These are phyloP conservation scores for Notodonta dromedarius DNA, from an alignment of 2,888 invertebrate species.

Conservation along the genomic window DNA sequence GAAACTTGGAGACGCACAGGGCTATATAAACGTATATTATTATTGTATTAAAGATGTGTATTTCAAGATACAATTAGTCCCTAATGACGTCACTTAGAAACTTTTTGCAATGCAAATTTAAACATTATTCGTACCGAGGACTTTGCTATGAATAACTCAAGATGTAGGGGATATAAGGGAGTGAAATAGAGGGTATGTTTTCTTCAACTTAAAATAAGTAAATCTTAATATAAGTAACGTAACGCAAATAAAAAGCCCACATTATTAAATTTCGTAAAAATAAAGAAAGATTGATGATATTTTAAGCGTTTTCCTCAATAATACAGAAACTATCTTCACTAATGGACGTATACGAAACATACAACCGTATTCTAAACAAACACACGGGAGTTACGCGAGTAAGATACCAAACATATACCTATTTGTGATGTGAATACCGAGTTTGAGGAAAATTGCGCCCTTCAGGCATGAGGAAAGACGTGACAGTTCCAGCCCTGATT, in stretches of 20 bases:
- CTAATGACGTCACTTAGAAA: neutral
- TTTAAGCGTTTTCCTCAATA: neutral
- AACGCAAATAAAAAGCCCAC: too few relatives aligned
- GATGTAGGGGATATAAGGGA: too few relatives aligned
- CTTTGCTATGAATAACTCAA: too few relatives aligned
- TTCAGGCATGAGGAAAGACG: slow-evolving; percentile 22
- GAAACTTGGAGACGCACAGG: neutral
- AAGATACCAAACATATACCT: slow-evolving; percentile 17
- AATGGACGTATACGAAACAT: slow-evolving; percentile 4
- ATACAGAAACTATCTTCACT: neutral
- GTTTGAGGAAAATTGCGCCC: slow-evolving; percentile 6
- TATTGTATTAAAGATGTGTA: neutral
- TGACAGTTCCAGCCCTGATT: slow-evolving; percentile 17
- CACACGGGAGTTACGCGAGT: slow-evolving; percentile 10
- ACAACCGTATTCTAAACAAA: slow-evolving; percentile 21
- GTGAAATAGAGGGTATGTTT: too few relatives aligned
- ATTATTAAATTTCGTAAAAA: too few relatives aligned
- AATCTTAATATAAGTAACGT: too few relatives aligned
- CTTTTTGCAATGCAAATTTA: too few relatives aligned
- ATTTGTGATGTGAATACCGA: slow-evolving; percentile 20
- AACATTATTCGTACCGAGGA: too few relatives aligned
- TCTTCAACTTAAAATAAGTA: too few relatives aligned
- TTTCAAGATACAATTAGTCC: neutral
- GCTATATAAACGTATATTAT: neutral
- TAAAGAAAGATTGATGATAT: too few relatives aligned